These are phyloP conservation scores for Rhodeus uyekii DNA, from an alignment of 2,797 vertebrate genomes.

Conservation along the genomic window DNA sequence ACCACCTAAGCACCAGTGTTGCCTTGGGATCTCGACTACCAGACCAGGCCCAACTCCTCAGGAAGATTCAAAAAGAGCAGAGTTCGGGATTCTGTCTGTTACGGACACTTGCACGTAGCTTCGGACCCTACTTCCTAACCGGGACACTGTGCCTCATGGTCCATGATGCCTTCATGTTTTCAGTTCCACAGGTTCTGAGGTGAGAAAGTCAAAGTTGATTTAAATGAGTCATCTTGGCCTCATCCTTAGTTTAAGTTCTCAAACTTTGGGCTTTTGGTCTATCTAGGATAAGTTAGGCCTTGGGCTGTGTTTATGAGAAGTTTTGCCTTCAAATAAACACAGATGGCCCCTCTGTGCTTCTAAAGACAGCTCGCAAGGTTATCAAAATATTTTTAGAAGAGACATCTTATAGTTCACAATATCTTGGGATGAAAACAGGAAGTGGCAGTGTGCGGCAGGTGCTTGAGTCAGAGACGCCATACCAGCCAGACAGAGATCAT, in stretches of 20 bases:
- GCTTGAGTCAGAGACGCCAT: conserved; percentile 38
- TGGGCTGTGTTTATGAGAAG: conserved; percentile 19
- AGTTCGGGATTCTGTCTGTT: conserved; percentile 79
- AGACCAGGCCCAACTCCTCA: conserved; percentile 81
- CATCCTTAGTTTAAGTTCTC: background rate
- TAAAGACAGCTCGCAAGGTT: conserved; percentile 21
- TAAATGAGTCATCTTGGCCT: conserved; percentile 19
- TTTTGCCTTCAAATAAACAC: conserved; percentile 43
- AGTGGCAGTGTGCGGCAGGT: conserved; percentile 53
- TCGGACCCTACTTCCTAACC: conserved; percentile 84
- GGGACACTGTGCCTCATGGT: conserved; percentile 84
- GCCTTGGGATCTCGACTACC: conserved; percentile 73
- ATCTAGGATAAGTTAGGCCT: conserved; percentile 13
- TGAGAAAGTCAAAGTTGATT: conserved; percentile 63
- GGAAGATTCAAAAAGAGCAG: conserved; percentile 79
- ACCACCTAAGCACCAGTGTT: conserved; percentile 69
- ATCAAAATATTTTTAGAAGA: conserved; percentile 48
- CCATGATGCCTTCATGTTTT: conserved; percentile 89
- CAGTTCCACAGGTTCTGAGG: conserved; percentile 89
- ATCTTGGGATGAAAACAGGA: conserved; percentile 55
- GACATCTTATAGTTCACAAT: conserved; percentile 47
- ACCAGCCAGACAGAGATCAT: conserved; percentile 75
- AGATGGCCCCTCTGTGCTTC: conserved; percentile 30
- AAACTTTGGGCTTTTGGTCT: conserved; percentile 20
- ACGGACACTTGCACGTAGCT: conserved; percentile 81